These are phyloP conservation scores for Anguilla rostrata DNA, from an alignment of 2,113 vertebrate genomes.

Conservation along the genomic window DNA sequence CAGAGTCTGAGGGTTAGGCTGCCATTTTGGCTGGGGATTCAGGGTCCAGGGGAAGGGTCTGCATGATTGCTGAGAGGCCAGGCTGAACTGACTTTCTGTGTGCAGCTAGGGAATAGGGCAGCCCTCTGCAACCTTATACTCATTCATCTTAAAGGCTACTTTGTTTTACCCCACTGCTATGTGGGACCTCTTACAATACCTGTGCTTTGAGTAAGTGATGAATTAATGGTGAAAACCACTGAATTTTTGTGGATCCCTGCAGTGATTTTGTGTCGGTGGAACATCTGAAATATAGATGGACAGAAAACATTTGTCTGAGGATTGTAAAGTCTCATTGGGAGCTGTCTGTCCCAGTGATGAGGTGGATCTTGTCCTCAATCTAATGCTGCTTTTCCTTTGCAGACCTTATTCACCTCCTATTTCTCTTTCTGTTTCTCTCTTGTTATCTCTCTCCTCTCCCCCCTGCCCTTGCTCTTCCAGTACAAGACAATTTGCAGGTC, in stretches of 20 bases:
- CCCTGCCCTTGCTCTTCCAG: constrained; percentile 53
- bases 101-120: too few species aligned
- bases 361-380: background rate
- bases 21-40: background rate
- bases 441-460: constrained; percentile 47
- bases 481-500: constrained; percentile 82
- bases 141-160: too few species aligned
- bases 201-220: background rate
- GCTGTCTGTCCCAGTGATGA: background rate
- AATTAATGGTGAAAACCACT: too few species aligned
- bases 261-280: background rate
- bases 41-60: background rate
- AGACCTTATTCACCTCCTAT: constrained; percentile 47
- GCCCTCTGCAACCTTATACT: too few species aligned
- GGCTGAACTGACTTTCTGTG: too few species aligned
- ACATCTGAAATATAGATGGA: background rate
- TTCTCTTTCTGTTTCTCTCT: constrained; percentile 46
- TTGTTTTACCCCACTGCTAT: background rate
- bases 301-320: background rate
- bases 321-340: background rate
- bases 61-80: too few species aligned
- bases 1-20: background rate
- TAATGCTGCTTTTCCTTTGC: constrained; percentile 18
- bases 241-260: background rate
- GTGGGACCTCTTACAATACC: too few species aligned